Base-by-base conservation (phyloP, 2,797 vertebrate genomes). In the Esox masquinongy region DNA sequence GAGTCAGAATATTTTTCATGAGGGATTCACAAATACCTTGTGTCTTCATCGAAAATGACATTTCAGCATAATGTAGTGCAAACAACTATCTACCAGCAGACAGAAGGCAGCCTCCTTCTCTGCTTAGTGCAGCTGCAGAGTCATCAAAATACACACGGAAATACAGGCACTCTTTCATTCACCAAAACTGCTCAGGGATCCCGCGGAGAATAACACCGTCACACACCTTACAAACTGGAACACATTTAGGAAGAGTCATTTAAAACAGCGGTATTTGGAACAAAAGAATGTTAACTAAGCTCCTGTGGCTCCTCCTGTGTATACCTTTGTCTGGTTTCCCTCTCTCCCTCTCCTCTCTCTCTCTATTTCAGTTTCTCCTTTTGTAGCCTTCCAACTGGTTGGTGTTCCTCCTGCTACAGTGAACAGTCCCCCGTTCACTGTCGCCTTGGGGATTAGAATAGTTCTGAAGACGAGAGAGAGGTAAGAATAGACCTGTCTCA, bases 61-160 rank as follows among this genome's bases (percentile, higher is more conserved):
- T 15, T 11, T 70, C 69, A 51, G 70, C 26, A 53, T 11, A 53
- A 19, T 56, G 50, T 53, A 4, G 15, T 53, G 6, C 47, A 17
- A 51, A 51, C 43, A 43, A 4, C 5, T 47, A 2, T 47, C 5
- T 26, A 8, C 22, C 16, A 29, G 24, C 49, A 26, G n/a, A 12
- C 50, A 47, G 49, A 51, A 24, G 43, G 12, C 24, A 5, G 47
- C 12, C 4, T 16, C 69, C 24, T 19, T 34, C 49, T 29, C 12
- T 70, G 4, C 29, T 19, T 4, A 17, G 34, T 17, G 5, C 8
- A 31, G 69, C 19, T 76, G 72, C 82, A 64, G 78, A 79, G 80
- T 83, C 69, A 78, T 79, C 70, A 75, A 77, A 83, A 82, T 68
- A 11, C 68, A 69, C 47, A 74, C 70, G 74, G 79, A 79, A 81